Evolutionary conservation across 2,797 vertebrate genomes (phyloP), one percentile per base, ranked within the genome.

Genomic region (Tokudaia tokunoshimensis): DNA sequence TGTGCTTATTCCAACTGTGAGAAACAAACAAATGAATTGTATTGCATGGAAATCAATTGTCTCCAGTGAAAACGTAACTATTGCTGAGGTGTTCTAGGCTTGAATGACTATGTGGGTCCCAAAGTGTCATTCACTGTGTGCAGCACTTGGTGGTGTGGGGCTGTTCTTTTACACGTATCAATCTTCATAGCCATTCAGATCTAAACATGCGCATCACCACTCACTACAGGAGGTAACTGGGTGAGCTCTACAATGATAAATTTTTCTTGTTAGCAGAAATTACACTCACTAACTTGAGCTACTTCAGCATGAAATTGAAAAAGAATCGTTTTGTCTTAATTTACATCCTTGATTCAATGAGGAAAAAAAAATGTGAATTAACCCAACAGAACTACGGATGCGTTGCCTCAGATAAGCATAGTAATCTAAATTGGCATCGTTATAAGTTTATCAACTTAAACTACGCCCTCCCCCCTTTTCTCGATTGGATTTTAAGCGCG

Each of bases 301-400:
- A 99, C 99, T 99, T 99, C 99, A 99, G 99, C 99, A 99, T 99
- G 99, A 99, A 99, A 99, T 99, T 99, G 99, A 99, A 99, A 99
- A 99, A 99, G 99, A 99, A 99, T 99, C 99, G 99, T 99, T 99
- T 99, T 99, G 99, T 98, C 99, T 99, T 99, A 99, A 99, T 99
- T 99, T 99, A 99, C 99, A 99, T 99, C 99, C 99, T 99, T 99
- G 99, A 99, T 99, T 99, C 99, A 99, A 99, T 99, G 99, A 99
- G 98, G 24, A 63, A 99, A 98, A 98, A 99, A 98, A 98, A 99
- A 99, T 99, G 99, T 99, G 99, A 99, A 99, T 99, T 99, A 99
- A 99, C 98, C 98, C 98, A 98, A 98, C 96, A 98, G 97, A 97
- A 98, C 92, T 96, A 65, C 17, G 85, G 92, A 97, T 96, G 75